These are phyloP conservation scores for Labia minor DNA, from an alignment of 2,888 invertebrate genomes.

Conservation along the genomic window DNA sequence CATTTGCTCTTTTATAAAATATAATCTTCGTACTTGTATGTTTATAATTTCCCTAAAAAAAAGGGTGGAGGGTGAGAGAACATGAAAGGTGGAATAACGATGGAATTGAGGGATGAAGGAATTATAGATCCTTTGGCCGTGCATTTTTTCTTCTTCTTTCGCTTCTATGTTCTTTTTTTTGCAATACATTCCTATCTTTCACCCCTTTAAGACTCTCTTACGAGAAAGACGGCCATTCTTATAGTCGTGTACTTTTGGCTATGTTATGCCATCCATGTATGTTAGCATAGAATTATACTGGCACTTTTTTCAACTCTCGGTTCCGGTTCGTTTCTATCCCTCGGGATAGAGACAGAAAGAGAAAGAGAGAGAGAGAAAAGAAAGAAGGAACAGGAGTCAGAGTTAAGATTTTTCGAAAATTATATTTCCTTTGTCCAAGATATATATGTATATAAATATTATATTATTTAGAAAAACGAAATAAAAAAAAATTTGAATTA, in stretches of 20 bases:
- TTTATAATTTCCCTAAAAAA: not conserved
- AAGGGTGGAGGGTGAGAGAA: too few relatives aligned
- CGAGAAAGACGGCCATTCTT: not conserved
- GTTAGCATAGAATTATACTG: not conserved
- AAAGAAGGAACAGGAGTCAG: too few relatives aligned
- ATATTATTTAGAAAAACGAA: too few relatives aligned
- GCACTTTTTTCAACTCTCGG: constrained; percentile 4
- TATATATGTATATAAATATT: too few relatives aligned
- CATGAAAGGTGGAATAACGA: too few relatives aligned
- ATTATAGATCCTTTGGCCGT: not conserved
- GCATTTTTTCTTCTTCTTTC: not conserved
- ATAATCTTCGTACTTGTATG: not conserved
- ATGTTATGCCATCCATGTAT: not conserved
- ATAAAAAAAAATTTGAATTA: too few relatives aligned
- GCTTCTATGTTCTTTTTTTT: not conserved
- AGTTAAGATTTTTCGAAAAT: too few relatives aligned
- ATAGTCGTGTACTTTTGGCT: constrained; percentile 4
- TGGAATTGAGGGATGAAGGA: not conserved
- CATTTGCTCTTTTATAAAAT: not conserved
- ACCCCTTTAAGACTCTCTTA: not conserved
- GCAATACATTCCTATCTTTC: too few relatives aligned
- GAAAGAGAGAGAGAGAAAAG: not conserved
- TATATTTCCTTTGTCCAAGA: too few relatives aligned
- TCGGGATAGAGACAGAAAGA: not conserved
- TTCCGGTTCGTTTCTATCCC: constrained; percentile 4